phyloP scores from a whole-genome alignment of 2,888 invertebrate species.

The Amphipyra tragopoginis region DNA sequence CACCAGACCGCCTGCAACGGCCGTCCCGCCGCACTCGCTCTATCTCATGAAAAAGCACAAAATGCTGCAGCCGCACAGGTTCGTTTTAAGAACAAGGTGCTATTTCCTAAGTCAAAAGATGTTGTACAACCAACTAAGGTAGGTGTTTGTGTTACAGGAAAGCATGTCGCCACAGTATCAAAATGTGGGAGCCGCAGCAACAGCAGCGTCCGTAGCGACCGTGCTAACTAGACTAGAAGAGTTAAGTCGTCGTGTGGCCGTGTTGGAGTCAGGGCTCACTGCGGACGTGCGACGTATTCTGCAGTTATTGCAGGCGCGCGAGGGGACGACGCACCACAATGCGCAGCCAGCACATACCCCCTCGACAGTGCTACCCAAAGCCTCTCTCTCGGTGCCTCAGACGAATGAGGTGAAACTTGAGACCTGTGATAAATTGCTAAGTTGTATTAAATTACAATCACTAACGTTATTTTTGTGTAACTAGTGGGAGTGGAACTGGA shows the following conservation, averaged over 20 bases:
- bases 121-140: too few species aligned
- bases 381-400: conserved; percentile 84
- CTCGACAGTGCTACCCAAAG: conserved; percentile 79
- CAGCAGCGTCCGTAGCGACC: conserved; percentile 84
- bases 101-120: not conserved
- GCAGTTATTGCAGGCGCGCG: conserved; percentile 90
- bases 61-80: conserved; percentile 73
- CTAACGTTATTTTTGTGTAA: conserved; percentile 19
- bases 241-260: conserved; percentile 92
- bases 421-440: not conserved
- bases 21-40: conserved; percentile 79
- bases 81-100: not conserved
- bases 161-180: conserved; percentile 85
- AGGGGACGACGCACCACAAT: conserved; percentile 68
- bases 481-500: conserved; percentile 87
- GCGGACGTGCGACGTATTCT: conserved; percentile 94
- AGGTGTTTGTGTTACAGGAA: conserved; percentile 69
- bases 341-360: conserved; percentile 78
- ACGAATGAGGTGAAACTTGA: conserved; percentile 72
- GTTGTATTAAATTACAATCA: not conserved
- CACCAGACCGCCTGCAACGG: conserved; percentile 76
- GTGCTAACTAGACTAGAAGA: conserved; percentile 92
- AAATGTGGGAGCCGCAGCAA: conserved; percentile 80
- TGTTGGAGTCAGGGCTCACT: conserved; percentile 93
- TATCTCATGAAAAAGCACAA: conserved; percentile 76